These are phyloP conservation scores for Crocodylus rhombifer DNA, from an alignment of 2,797 vertebrate species.

Conservation along the genomic window DNA sequence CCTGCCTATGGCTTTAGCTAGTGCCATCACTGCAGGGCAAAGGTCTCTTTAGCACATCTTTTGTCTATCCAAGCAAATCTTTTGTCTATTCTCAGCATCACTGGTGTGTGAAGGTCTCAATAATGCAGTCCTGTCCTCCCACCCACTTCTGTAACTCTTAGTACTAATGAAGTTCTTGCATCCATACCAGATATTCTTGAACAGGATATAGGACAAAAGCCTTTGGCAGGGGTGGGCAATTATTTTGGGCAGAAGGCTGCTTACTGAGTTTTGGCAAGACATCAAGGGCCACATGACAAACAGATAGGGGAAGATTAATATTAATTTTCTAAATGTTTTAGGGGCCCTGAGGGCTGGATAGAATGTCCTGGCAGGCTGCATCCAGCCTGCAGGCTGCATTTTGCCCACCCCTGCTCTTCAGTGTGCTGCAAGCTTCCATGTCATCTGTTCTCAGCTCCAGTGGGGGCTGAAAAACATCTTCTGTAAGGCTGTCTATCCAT, in stretches of 20 bases:
- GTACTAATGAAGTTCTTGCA: neutral
- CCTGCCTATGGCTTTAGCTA: neutral
- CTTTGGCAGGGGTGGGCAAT: neutral
- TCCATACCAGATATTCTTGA: neutral
- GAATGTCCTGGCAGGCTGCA: no score
- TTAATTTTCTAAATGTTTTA: no score
- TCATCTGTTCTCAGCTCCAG: constrained; percentile 8
- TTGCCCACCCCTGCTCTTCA: neutral
- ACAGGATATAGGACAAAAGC: neutral
- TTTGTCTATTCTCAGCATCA: neutral
- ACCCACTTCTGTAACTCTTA: neutral
- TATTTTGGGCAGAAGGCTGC: no score
- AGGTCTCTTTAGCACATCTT: neutral
- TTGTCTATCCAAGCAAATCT: neutral
- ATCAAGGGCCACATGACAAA: no score
- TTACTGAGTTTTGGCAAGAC: no score
- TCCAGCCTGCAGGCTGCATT: no score
- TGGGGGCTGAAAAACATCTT: constrained; percentile 28
- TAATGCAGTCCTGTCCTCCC: neutral
- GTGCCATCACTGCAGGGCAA: constrained; percentile 41
- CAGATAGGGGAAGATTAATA: no score
- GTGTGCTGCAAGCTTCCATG: neutral
- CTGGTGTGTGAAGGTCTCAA: fast-evolving
- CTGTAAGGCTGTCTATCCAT: neutral
- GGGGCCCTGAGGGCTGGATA: no score